Evolutionary conservation across 2,797 vertebrate genomes (phyloP).

Genomic region (Spea hammondii): DNA sequence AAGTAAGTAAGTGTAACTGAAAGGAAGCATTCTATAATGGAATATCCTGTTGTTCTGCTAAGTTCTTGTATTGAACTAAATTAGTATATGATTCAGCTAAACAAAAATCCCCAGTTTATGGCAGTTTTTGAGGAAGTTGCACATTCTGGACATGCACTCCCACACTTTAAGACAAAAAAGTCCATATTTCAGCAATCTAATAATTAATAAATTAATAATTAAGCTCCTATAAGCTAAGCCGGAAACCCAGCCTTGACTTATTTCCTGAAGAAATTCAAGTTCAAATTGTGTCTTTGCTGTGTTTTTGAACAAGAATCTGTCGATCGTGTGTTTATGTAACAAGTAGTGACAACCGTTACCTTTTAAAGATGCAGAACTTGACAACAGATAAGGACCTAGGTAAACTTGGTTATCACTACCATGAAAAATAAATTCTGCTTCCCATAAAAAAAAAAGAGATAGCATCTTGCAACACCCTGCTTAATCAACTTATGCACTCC

Average conservation of each 20-base stretch:
- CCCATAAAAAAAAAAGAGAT: neutral
- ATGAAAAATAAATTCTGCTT: conserved; percentile 14
- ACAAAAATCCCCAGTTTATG: neutral
- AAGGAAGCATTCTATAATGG: conserved; percentile 33
- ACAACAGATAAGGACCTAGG: conserved; percentile 30
- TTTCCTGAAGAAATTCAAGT: conserved; percentile 19
- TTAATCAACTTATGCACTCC: neutral
- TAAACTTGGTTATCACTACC: conserved; percentile 3
- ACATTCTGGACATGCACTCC: neutral
- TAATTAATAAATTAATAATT: neutral
- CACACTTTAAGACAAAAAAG: neutral
- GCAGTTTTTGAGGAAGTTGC: neutral
- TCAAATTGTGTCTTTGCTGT: conserved; percentile 20
- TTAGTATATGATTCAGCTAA: conserved; percentile 9
- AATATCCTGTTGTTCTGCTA: conserved; percentile 56
- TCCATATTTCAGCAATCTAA: conserved; percentile 27
- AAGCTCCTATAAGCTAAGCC: conserved; percentile 29
- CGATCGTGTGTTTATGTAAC: conserved; percentile 34
- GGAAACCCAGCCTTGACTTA: conserved; percentile 22
- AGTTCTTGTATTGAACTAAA: conserved; percentile 14
- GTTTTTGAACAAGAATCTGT: conserved; percentile 25
- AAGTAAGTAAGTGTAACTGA: conserved; percentile 35
- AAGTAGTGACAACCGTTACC: conserved; percentile 36
- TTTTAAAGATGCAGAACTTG: conserved; percentile 18
- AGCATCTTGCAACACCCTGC: neutral